These are phyloP conservation scores for Halesus radiatus DNA, from an alignment of 1,140 invertebrate species.

Conservation along the genomic window DNA sequence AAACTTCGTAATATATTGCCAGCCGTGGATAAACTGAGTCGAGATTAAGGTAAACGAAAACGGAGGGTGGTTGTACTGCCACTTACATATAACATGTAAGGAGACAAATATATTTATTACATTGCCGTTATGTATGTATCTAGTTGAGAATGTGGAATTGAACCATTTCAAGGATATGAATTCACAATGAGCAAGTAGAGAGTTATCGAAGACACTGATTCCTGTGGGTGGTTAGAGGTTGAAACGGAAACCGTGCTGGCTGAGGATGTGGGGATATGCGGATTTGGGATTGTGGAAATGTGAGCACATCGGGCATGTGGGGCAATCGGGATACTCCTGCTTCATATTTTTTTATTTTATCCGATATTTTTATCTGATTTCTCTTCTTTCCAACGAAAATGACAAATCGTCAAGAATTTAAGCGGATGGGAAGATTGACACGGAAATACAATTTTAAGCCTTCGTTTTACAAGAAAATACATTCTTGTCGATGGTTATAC, in stretches of 20 bases:
- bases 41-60: no score
- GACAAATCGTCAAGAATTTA: not conserved
- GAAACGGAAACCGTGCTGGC: slow-evolving; percentile 7
- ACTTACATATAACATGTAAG: no score
- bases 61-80: no score
- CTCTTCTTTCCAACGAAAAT: not conserved
- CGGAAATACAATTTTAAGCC: no score
- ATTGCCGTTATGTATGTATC: not conserved
- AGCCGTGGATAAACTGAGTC: no score
- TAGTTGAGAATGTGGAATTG: slow-evolving; percentile 15
- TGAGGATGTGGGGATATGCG: not conserved
- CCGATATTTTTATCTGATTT: not conserved
- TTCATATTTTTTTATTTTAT: not conserved
- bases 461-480: no score
- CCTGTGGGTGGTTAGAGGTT: not conserved
- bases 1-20: no score
- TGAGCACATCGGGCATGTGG: no score
- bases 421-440: no score
- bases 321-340: not conserved
- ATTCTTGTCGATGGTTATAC: no score
- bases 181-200: slow-evolving; percentile 24
- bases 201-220: slow-evolving; percentile 14
- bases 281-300: no score
- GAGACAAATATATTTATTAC: no score
- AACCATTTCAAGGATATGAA: slow-evolving; percentile 5